Base-by-base conservation (phyloP, 1,140 invertebrate genomes). In the Drosophila dunni region DNA sequence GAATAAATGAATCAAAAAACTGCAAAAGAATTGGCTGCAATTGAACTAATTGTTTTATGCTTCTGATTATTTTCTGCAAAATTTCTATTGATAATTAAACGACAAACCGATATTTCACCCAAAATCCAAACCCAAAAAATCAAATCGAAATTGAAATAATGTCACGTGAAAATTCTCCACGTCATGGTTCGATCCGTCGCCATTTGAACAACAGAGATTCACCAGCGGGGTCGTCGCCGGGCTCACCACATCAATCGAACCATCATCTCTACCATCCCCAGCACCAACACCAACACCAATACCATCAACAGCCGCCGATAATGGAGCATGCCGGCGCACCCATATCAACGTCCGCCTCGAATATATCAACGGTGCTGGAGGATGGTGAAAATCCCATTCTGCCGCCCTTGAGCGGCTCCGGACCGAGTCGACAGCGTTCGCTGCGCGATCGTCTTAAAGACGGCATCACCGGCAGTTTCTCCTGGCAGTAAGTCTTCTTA, bases 381-480 rank as follows among this genome's bases (percentile, higher is more conserved):
- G 91, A 92, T 63, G 90, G 90, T 20, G 90, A 92, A 45, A 78
- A 75, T 29, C 70, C 89, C 7, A 90, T 79, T 9, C 46, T 92
- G 72, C 91, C 91, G 51, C 91, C 91, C 6, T 38, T 92, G 7
- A 91, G 62, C 38, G 95, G 95, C 45, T 94, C 94, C n/a, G 94
- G 94, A 20, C 94, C 94, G 20, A 94, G 94, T 71, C 88, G 95
- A 48, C 93, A 95, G 75, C 94, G 95, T 40, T 95, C 94, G 1
- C 91, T 96, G 77, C 95, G 95, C 90, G 95, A 96, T 90, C 94
- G 95, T 17, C 94, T 96, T 44, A 94, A 95, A 85, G 95, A 96
- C 51, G 95, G 95, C 79, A 96, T 96, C 91, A 95, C 95, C 34
- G 95, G 95, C 89, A 95, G 95, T 91, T 95, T 95, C 84, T 94